Evolutionary conservation across 2,888 invertebrate species (phyloP).

Genomic region (Hirtodrosophila confusa): DNA sequence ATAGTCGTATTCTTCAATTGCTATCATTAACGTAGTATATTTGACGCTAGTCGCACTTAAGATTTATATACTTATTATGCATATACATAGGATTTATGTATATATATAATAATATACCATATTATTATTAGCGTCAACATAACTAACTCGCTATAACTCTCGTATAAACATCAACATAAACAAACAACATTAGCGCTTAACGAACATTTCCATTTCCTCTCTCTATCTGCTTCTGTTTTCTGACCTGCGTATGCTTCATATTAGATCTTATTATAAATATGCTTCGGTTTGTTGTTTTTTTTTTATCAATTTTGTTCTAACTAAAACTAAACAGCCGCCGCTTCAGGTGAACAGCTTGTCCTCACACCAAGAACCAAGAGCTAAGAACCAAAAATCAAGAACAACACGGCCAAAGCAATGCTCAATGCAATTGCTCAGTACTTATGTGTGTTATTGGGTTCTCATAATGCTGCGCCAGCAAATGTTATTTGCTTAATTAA

Average conservation of each 20-base stretch:
- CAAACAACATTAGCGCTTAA: constrained; percentile 75
- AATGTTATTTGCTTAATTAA: constrained; percentile 1
- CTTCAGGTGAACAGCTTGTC: constrained; percentile 26
- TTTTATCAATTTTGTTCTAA: constrained; percentile 69
- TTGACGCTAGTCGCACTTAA: constrained; percentile 52
- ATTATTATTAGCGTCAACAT: constrained; percentile 72
- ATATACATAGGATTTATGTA: constrained; percentile 17
- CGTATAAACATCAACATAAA: constrained; percentile 76
- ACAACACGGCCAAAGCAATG: constrained; percentile 18
- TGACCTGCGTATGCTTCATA: constrained; percentile 12
- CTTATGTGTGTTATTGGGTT: background rate
- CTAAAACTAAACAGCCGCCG: constrained; percentile 75
- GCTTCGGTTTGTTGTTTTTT: constrained; percentile 24
- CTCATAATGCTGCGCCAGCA: constrained; percentile 1
- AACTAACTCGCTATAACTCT: constrained; percentile 76
- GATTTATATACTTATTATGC: constrained; percentile 20
- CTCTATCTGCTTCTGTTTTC: constrained; percentile 4
- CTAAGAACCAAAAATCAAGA: constrained; percentile 20
- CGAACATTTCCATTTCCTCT: constrained; percentile 45
- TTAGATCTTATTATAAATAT: constrained; percentile 40
- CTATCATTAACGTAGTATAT: constrained; percentile 37
- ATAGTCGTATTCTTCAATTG: constrained; percentile 44
- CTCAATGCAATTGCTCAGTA: background rate
- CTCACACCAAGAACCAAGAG: constrained; percentile 19
- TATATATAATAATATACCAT: constrained; percentile 41